Evolutionary conservation across 2,113 vertebrate genomes (phyloP), one percentile per base, ranked within the genome.

Genomic region (Cebidichthys violaceus): DNA sequence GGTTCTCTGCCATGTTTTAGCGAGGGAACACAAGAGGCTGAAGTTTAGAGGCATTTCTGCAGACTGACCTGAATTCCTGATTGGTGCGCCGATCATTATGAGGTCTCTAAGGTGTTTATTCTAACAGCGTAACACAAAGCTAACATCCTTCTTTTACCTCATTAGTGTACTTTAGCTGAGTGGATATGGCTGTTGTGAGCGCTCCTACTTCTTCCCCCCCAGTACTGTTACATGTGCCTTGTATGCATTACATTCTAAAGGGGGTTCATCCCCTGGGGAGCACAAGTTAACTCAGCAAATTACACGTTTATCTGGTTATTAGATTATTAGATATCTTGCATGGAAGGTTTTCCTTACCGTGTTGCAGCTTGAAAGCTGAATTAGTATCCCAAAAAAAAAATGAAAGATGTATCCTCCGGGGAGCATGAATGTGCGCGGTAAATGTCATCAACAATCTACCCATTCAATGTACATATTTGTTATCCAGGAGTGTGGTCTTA

Each of bases 1-100:
- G 47, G 47, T 70, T 85, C 35, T 24, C 22, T 41, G 57, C 22
- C 61, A 75, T 76, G 77, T 88, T 84, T 86, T 11, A 82, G 68
- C 52, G 9, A 62, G 70, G 54, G 66, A 67, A 84, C 82, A 71
- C 35, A 39, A 65, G 18, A 62, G 11, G 41, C 4, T 0, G 5
- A 22, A 17, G 13, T 52, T 65, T 81, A 29, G 79, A 24, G 64
- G 0, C 59, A 77, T 74, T 84, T 77, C 69, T 73, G 10, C 33
- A 77, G 50, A 73, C 47, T 70, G 31, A 85, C 57, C 70, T 62
- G 50, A 68, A 71, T 54, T 55, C 45, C 50, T 70, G 52, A 35
- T 43, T 33, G 66, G n/a, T 41, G 60, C 31, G 67, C 52, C 50
- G 77, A 62, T 77, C 60, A 41, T 47, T 47, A 27, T 4, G 6